phyloP scores from a whole-genome alignment of 2,888 invertebrate genomes.

The Pandemis cinnamomeana region DNA sequence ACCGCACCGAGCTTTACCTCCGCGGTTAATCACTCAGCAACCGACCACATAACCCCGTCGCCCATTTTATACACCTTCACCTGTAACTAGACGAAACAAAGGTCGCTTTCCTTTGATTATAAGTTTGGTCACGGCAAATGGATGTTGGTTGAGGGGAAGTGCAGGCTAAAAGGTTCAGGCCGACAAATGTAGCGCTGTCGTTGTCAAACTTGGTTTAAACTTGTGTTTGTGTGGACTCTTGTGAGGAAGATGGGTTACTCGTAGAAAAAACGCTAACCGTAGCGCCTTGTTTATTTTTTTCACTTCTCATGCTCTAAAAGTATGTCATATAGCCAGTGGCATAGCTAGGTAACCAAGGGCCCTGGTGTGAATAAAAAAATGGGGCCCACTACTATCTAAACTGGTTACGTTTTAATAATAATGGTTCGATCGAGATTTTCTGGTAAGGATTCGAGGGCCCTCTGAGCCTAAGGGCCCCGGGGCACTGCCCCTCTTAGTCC shows the following conservation, averaged over 20 bases:
- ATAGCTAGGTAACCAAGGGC: too few species aligned
- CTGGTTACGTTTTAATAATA: too few species aligned
- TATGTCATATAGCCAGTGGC: too few species aligned
- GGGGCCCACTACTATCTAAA: too few species aligned
- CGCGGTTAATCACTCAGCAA: slow-evolving; percentile 47
- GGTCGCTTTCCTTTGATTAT: not conserved
- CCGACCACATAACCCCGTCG: not conserved
- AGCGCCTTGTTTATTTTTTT: not conserved
- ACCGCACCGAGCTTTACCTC: slow-evolving; percentile 50
- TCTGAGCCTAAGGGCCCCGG: too few species aligned
- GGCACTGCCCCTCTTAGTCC: too few species aligned
- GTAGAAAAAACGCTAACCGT: not conserved
- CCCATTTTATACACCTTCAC: not conserved
- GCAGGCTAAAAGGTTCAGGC: slow-evolving; percentile 30
- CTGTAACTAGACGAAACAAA: not conserved
- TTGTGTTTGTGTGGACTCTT: not conserved
- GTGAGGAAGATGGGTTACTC: not conserved
- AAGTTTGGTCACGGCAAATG: not conserved
- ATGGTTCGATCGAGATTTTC: too few species aligned
- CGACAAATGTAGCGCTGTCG: slow-evolving; percentile 37
- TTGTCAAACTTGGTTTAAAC: slow-evolving; percentile 27
- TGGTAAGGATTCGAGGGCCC: too few species aligned
- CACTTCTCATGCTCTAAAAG: too few species aligned
- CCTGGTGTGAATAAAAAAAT: too few species aligned
- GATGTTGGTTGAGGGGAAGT: slow-evolving; percentile 20